Evolutionary conservation across 2,888 invertebrate genomes (phyloP).

Genomic region (Drosophila mercatorum): DNA sequence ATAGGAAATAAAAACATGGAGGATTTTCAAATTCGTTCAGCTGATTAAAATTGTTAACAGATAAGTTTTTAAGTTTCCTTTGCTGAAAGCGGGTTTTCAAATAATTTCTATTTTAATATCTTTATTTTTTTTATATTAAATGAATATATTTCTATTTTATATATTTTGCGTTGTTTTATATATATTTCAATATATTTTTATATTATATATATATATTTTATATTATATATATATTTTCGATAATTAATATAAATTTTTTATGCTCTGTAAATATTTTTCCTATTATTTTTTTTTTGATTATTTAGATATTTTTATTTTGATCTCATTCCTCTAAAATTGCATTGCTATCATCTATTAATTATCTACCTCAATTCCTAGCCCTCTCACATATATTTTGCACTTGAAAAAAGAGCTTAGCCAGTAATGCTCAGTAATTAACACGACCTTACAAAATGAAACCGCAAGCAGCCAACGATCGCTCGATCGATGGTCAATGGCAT

Average conservation of each 20-base stretch:
- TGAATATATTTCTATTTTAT: too few species aligned
- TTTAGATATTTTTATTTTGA: too few species aligned
- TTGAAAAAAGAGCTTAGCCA: neutral
- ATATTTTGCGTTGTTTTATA: too few species aligned
- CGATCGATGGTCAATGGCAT: conserved; percentile 16
- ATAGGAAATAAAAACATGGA: neutral
- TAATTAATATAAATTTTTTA: too few species aligned
- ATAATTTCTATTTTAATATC: neutral
- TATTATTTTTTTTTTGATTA: too few species aligned
- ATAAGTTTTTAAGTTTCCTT: neutral
- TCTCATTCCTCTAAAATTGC: too few species aligned
- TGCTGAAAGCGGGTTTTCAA: neutral
- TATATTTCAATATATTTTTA: too few species aligned
- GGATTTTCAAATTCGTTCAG: neutral
- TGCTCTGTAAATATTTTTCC: too few species aligned
- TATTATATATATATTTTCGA: too few species aligned
- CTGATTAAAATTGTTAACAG: neutral
- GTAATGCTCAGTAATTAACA: conserved; percentile 15
- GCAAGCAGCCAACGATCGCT: conserved; percentile 11
- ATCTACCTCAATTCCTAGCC: neutral
- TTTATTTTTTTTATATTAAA: too few species aligned
- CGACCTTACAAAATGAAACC: conserved; percentile 26
- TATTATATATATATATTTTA: too few species aligned
- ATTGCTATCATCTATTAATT: neutral
- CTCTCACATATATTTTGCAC: neutral